Conservation (phyloP, 1,140 invertebrate species). For the Aphaenogaster rudis region DNA sequence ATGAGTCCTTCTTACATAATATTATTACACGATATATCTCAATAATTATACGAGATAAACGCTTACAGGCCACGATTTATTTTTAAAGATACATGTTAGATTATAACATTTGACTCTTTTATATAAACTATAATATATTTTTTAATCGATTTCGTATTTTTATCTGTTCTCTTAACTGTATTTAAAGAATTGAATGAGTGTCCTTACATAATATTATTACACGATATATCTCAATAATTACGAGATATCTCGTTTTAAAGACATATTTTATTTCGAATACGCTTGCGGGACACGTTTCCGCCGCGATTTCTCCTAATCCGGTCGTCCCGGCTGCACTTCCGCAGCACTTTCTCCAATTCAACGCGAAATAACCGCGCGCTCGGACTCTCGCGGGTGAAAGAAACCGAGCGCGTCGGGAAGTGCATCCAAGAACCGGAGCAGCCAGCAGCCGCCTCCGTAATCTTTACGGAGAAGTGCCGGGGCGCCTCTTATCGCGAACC, state of each 20-base stretch:
- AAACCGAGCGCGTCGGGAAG: constrained; percentile 12
- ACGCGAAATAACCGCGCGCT: not conserved
- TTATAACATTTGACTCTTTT: not conserved
- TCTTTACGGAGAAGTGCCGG: constrained; percentile 20
- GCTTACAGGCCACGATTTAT: not conserved
- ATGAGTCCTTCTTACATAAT: not conserved
- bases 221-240: too few species aligned
- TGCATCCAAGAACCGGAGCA: constrained; percentile 6
- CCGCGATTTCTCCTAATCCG: not conserved
- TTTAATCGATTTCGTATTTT: not conserved
- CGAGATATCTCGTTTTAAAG: not conserved
- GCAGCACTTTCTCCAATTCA: not conserved
- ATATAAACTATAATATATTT: not conserved
- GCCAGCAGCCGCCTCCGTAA: not conserved
- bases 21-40: too few species aligned
- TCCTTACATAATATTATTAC: not conserved
- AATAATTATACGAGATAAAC: too few species aligned
- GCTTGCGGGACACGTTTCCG: not conserved
- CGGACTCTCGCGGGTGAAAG: not conserved
- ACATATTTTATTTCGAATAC: not conserved
- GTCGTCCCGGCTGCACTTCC: not conserved
- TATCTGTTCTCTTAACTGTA: not conserved
- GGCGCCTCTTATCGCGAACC: constrained; percentile 19
- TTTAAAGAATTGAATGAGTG: not conserved
- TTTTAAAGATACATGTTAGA: not conserved